Base-by-base conservation (phyloP, 1,140 invertebrate species). In the Microplitis demolitor region DNA sequence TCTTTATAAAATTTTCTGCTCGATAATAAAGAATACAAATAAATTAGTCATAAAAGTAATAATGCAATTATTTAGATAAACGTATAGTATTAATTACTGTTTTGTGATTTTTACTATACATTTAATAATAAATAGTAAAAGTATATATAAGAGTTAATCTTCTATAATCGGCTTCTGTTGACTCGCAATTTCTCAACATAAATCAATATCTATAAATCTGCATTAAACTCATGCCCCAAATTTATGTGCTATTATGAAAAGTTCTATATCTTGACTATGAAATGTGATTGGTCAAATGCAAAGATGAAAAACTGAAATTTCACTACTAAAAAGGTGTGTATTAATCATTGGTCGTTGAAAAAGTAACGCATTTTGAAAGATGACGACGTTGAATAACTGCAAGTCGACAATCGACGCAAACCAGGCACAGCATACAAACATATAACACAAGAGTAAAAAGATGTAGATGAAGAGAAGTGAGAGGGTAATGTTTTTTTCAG, bases 401-500 rank as follows among this genome's bases (percentile, higher is more conserved):
- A 58, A 58, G 56, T 24, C 16, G 53, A 69, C 54, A 35, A 56
- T 69, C 16, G 31, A 69, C 35, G n/a, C 31, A 54, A 69, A 69
- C 53, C 54, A 54, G 66, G 35, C 50, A 8, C 33, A 45, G 34
- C 45, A 71, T 31, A 50, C 24, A 71, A 31, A 71, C 60, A 61
- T 13, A 71, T 50, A 70, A 9, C 8, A 39, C 33, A 31, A 14
- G 39, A 24, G 62, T 53, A 53, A 8, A 0, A 16, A 37, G 56
- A 54, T 24, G n/a, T 31, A 66, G n/a, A 11, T 6, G 1, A 31
- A 31, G 39, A n/a, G 63, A 34, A 50, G 45, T 62, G 45, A 33
- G 62, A 50, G 69, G 68, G 58, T 60, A 34, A 14, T 75, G 74
- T 75, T 75, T 75, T 75, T 35, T 64, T 62, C 37, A 56, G 72